Evolutionary conservation across 2,113 vertebrate genomes (phyloP).

Genomic region (Microcebus ravelobensis): DNA sequence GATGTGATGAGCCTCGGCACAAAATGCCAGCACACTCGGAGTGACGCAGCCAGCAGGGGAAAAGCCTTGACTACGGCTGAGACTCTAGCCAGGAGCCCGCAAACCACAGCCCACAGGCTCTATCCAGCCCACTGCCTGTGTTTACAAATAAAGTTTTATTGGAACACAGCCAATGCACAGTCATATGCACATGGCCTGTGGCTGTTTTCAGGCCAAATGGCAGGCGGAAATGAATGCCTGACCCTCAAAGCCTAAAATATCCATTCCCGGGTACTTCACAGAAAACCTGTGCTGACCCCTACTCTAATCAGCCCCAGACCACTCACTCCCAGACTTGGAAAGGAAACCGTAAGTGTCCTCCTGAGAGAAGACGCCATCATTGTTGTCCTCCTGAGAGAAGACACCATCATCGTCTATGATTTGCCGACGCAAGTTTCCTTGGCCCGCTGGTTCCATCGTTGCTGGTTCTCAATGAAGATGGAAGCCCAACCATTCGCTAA

Average conservation of each 20-base stretch:
- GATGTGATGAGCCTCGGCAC: background rate
- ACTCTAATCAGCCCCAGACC: background rate
- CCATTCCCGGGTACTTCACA: too few species aligned
- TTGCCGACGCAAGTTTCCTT: fast-evolving
- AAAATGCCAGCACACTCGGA: fast-evolving
- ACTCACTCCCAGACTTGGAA: background rate
- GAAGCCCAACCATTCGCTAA: fast-evolving
- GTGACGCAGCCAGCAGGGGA: fast-evolving
- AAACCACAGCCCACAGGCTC: background rate
- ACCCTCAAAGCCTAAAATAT: background rate
- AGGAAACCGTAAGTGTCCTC: background rate
- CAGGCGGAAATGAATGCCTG: fast-evolving
- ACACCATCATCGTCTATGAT: background rate
- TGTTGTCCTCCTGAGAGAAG: background rate
- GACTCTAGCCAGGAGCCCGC: background rate
- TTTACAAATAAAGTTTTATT: background rate
- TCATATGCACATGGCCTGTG: fast-evolving
- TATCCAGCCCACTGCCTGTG: background rate
- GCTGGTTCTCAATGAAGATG: background rate
- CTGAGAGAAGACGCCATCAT: fast-evolving
- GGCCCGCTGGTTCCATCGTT: fast-evolving
- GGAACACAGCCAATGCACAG: background rate
- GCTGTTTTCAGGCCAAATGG: background rate
- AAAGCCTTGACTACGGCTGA: fast-evolving
- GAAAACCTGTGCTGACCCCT: background rate